Percentiles rank a stretch among this genome's conserved stretches.
phyloP scores from a whole-genome alignment of 2,888 invertebrate species.

The Sicus ferrugineus region DNA sequence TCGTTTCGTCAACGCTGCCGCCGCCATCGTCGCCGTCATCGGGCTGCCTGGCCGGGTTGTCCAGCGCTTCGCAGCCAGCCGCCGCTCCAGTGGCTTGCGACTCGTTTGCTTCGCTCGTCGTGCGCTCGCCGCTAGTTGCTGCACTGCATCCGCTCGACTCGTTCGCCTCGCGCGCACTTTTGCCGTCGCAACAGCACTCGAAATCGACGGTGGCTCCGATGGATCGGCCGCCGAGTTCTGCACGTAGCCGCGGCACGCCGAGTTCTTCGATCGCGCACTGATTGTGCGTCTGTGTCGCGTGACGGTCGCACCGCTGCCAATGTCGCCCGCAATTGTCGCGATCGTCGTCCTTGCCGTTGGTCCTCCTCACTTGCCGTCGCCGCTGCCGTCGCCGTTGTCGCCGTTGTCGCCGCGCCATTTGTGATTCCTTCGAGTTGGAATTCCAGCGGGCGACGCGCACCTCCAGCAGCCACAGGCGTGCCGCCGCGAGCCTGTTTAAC shows the following conservation, averaged over 20 bases:
- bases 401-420: conserved; percentile 22
- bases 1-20: conserved; percentile 27
- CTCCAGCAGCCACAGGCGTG: neutral
- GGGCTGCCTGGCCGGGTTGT: conserved; percentile 43
- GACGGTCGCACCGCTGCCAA: conserved; percentile 22
- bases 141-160: conserved; percentile 24
- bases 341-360: neutral
- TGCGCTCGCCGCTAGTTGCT: conserved; percentile 32
- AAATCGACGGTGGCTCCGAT: conserved; percentile 18
- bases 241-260: neutral
- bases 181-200: conserved; percentile 53
- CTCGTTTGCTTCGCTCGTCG: conserved; percentile 44
- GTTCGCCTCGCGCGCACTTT: conserved; percentile 43
- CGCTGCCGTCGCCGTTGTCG: conserved; percentile 21
- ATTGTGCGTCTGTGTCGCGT: neutral
- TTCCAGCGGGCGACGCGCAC: neutral
- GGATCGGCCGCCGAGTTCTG: neutral
- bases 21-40: conserved; percentile 14
- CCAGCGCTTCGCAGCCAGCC: conserved; percentile 47
- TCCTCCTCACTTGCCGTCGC: neutral
- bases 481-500: conserved; percentile 1
- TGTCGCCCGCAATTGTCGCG: neutral
- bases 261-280: neutral
- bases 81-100: conserved; percentile 50
- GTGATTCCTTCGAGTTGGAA: conserved; percentile 11